phyloP scores from a whole-genome alignment of 2,888 invertebrate species.

The Morpho achilles region DNA sequence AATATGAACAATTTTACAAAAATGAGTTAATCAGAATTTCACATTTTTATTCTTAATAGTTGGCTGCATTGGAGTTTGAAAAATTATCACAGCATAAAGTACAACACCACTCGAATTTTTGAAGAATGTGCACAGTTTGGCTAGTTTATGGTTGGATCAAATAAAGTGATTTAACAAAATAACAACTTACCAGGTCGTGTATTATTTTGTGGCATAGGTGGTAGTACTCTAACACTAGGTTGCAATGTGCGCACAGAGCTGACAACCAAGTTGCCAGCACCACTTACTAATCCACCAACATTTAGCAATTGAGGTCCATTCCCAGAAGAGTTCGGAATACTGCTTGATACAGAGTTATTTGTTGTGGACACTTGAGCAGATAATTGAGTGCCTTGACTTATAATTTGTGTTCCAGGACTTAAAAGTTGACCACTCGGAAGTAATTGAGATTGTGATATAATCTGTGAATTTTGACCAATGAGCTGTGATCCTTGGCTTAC shows the following conservation, averaged over 20 bases:
- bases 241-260: slow-evolving; percentile 65
- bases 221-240: slow-evolving; percentile 63
- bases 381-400: slow-evolving; percentile 68
- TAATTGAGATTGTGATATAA: slow-evolving; percentile 62
- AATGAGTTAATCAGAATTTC: too few species aligned
- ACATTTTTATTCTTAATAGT: too few species aligned
- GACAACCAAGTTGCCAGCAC: slow-evolving; percentile 55
- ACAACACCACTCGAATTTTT: too few species aligned
- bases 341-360: slow-evolving; percentile 40
- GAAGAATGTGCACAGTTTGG: too few species aligned
- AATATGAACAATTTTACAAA: too few species aligned
- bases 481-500: slow-evolving; percentile 66
- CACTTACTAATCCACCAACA: slow-evolving; percentile 59
- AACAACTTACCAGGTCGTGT: slow-evolving; percentile 56
- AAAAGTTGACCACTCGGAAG: slow-evolving; percentile 57
- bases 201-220: slow-evolving; percentile 62
- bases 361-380: slow-evolving; percentile 55
- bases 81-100: too few species aligned
- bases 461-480: slow-evolving; percentile 59
- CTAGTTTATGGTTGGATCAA: too few species aligned
- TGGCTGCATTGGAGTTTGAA: too few species aligned
- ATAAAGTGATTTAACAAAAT: not conserved
- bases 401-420: slow-evolving; percentile 68
- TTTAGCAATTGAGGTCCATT: slow-evolving; percentile 59
- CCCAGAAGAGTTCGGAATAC: slow-evolving; percentile 46